These are phyloP conservation scores for Strigops habroptila DNA, from an alignment of 2,113 vertebrate genomes.

Conservation along the genomic window DNA sequence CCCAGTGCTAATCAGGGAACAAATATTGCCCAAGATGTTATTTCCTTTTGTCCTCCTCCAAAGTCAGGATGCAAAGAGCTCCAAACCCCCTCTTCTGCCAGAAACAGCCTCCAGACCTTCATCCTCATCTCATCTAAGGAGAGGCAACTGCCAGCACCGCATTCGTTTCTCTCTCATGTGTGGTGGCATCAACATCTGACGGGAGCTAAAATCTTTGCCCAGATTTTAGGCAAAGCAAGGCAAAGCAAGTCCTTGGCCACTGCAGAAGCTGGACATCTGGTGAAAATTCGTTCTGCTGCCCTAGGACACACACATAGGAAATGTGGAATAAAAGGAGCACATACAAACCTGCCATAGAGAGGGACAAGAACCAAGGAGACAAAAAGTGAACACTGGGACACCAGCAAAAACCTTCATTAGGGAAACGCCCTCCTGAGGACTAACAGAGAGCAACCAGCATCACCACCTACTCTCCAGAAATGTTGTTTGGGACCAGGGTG, in stretches of 20 bases:
- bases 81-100: neutral
- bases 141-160: neutral
- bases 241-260: neutral
- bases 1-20: neutral
- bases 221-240: too few relatives aligned
- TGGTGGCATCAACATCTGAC: neutral
- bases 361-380: neutral
- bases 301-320: neutral
- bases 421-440: neutral
- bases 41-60: neutral
- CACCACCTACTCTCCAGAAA: neutral
- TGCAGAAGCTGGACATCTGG: neutral
- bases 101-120: neutral
- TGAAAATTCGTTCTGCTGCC: neutral
- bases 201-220: neutral
- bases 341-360: rapidly evolving
- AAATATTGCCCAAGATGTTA: neutral
- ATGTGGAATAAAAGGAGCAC: rapidly evolving
- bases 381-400: neutral
- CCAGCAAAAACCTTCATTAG: neutral
- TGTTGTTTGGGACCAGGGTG: too few relatives aligned
- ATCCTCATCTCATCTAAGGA: neutral
- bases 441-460: neutral
- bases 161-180: too few relatives aligned
- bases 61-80: neutral